Evolutionary conservation across 2,888 invertebrate genomes (phyloP).

Genomic region (Papilio protenor): DNA sequence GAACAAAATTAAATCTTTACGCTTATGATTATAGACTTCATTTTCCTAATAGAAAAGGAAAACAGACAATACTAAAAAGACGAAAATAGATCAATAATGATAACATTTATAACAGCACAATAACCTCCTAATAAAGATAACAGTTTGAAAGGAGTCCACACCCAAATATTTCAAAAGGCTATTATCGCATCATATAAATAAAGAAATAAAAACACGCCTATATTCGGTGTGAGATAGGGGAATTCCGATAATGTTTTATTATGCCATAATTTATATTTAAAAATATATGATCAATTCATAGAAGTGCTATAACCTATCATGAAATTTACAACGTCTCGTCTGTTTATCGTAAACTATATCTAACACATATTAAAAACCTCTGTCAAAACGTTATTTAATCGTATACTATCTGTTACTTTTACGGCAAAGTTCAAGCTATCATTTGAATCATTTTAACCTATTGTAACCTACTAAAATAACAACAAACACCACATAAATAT

Average conservation of each 20-base stretch:
- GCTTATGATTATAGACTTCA: conserved; percentile 10
- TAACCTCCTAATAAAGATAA: conserved; percentile 32
- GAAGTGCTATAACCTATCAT: neutral
- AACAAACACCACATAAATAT: neutral
- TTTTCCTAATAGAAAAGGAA: conserved; percentile 13
- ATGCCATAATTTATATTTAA: conserved; percentile 11
- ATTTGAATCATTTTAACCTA: no score
- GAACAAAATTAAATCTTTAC: neutral
- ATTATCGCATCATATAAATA: conserved; percentile 31
- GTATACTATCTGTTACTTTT: neutral
- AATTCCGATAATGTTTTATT: conserved; percentile 9
- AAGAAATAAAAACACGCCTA: conserved; percentile 27
- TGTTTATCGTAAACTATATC: neutral
- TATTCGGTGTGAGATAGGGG: conserved; percentile 21
- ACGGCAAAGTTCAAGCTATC: neutral
- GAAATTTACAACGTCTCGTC: neutral
- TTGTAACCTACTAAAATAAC: neutral
- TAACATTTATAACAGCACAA: conserved; percentile 20
- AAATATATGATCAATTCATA: conserved; percentile 16
- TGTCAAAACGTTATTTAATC: neutral
- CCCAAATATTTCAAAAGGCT: conserved; percentile 18
- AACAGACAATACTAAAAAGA: neutral
- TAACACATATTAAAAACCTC: neutral
- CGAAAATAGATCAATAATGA: conserved; percentile 36
- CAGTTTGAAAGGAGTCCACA: conserved; percentile 30